Evolutionary conservation across 23 tunicate species (phyloP).

Genomic region (Corella eumyota): DNA sequence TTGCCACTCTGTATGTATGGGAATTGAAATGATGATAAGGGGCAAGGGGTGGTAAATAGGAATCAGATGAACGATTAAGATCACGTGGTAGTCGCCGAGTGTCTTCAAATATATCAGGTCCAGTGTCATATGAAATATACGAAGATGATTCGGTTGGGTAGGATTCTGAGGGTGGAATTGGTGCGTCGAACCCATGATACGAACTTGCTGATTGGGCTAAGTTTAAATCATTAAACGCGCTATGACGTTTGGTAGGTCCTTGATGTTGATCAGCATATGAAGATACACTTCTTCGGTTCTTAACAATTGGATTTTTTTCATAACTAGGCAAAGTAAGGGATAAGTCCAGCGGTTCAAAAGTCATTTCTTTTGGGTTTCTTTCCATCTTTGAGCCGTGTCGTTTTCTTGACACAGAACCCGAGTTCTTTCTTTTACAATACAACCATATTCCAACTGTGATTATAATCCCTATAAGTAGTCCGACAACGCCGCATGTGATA

Average conservation of each 20-base stretch:
- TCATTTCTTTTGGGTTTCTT: constrained; percentile 50
- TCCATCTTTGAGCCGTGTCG: constrained; percentile 25
- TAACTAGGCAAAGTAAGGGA: constrained; percentile 29
- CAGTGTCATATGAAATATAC: too few species aligned
- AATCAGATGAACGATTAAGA: too few species aligned
- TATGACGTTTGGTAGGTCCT: constrained; percentile 2
- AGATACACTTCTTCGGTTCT: neutral
- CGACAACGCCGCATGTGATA: constrained; percentile 30
- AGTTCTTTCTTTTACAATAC: constrained; percentile 4
- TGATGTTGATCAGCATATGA: neutral
- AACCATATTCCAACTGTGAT: constrained; percentile 18
- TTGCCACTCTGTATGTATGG: too few species aligned
- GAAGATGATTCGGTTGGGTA: too few species aligned
- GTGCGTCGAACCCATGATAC: constrained; percentile 6
- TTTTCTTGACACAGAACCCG: neutral
- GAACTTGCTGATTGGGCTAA: too few species aligned
- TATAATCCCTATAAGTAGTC: constrained; percentile 27
- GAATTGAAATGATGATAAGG: too few species aligned
- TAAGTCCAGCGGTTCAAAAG: constrained; percentile 60
- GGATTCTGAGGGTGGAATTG: constrained; percentile 17
- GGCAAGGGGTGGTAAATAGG: too few species aligned
- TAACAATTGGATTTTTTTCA: neutral
- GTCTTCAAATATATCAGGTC: too few species aligned
- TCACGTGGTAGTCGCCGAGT: too few species aligned
- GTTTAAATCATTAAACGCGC: too few species aligned